phyloP scores from a whole-genome alignment of 2,797 vertebrate genomes.

The Fringilla coelebs region DNA sequence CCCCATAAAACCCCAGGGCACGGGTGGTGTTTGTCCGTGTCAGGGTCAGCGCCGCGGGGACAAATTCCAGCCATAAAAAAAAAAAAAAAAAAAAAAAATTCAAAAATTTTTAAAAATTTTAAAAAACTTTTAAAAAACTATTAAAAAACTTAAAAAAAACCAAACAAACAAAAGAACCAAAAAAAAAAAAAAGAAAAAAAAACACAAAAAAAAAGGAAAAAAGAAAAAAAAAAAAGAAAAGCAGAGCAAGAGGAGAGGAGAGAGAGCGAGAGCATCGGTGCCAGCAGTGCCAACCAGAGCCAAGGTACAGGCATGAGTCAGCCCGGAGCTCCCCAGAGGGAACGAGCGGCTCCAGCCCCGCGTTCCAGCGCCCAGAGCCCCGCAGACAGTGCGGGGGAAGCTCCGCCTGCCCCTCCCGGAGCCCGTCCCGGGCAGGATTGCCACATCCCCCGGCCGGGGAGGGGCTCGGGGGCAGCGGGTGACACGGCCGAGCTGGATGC shows the following conservation, averaged over 20 bases:
- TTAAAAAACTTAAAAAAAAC: not conserved
- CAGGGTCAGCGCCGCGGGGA: not conserved
- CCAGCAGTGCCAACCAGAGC: not conserved
- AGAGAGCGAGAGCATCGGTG: not conserved
- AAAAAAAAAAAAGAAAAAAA: not conserved
- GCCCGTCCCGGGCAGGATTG: not conserved
- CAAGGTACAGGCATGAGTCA: not conserved
- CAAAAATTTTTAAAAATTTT: no score
- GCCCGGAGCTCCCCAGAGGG: not conserved
- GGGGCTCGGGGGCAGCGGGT: no score
- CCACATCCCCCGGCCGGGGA: not conserved
- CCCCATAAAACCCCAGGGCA: not conserved
- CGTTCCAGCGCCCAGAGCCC: not conserved
- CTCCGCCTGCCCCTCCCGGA: not conserved
- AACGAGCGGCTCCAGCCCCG: accelerated
- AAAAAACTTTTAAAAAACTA: not conserved
- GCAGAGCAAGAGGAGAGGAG: not conserved
- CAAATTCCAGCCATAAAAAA: slow-evolving; percentile 47
- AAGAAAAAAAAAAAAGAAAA: no score
- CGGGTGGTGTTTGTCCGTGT: not conserved
- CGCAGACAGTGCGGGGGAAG: not conserved
- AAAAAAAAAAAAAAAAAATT: not conserved
- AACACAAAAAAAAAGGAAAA: no score
- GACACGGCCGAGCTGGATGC: not conserved
- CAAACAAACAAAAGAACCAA: not conserved